Conservation (phyloP, 2,888 invertebrate genomes). For the Pseudeuparius sepicola region DNA sequence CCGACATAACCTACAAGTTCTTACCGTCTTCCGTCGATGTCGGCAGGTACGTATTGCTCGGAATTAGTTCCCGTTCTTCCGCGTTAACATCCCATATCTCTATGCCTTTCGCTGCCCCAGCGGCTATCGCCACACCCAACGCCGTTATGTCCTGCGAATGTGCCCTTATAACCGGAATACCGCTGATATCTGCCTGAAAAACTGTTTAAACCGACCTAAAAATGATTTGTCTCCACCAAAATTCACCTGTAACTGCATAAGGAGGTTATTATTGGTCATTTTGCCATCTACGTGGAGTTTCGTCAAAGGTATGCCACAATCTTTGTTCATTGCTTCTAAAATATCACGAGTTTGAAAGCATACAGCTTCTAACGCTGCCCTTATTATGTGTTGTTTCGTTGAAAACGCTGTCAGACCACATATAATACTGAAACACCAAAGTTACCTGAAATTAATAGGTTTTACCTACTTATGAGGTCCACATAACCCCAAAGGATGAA, state of each 20-base stretch:
- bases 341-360: slow-evolving; percentile 95
- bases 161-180: slow-evolving; percentile 83
- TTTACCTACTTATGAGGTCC: too few relatives aligned
- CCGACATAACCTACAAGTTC: slow-evolving; percentile 5
- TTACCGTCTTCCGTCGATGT: slow-evolving; percentile 68
- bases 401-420: slow-evolving; percentile 92
- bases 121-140: slow-evolving; percentile 88
- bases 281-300: slow-evolving; percentile 89
- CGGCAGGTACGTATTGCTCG: slow-evolving; percentile 70
- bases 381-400: slow-evolving; percentile 83
- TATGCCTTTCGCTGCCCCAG: slow-evolving; percentile 60
- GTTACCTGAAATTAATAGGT: too few relatives aligned
- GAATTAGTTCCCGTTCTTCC: slow-evolving; percentile 47
- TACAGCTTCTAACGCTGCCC: slow-evolving; percentile 90
- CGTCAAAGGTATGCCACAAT: slow-evolving; percentile 74
- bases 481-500: too few relatives aligned
- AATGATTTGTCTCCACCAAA: too few relatives aligned
- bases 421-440: slow-evolving; percentile 49
- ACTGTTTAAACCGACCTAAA: too few relatives aligned
- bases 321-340: slow-evolving; percentile 87
- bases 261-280: slow-evolving; percentile 78
- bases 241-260: slow-evolving; percentile 80
- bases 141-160: slow-evolving; percentile 83
- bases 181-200: slow-evolving; percentile 70
- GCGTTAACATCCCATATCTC: slow-evolving; percentile 58